phyloP scores from a whole-genome alignment of 2,113 vertebrate genomes.

The Ceyx margarethae region DNA sequence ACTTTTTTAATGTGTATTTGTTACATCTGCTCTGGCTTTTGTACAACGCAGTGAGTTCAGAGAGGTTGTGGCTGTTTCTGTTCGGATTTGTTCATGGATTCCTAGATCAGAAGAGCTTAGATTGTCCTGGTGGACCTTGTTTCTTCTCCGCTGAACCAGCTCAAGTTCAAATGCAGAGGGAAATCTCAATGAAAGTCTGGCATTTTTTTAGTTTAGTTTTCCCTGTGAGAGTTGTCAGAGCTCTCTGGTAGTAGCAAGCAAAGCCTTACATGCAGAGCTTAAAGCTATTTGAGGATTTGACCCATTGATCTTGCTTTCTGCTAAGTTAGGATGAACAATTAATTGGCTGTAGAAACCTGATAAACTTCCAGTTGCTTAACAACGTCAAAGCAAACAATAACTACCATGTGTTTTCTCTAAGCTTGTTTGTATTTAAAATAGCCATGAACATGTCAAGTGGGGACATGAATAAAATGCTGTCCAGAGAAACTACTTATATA shows the following conservation, averaged over 20 bases:
- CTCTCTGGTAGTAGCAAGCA: not conserved
- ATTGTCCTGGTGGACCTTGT: not conserved
- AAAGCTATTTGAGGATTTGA: conserved; percentile 56
- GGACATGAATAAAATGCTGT: conserved; percentile 15
- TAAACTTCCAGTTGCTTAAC: conserved; percentile 68
- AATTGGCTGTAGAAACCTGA: conserved; percentile 59
- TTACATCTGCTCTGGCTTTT: not conserved
- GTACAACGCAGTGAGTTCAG: not conserved
- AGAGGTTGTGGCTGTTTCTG: not conserved
- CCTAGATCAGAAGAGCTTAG: not conserved
- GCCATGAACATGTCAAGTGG: conserved; percentile 14
- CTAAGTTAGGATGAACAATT: conserved; percentile 23
- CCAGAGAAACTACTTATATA: not conserved
- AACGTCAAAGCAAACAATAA: conserved; percentile 63
- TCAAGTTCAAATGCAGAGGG: not conserved
- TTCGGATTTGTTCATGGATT: not conserved
- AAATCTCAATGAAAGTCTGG: not conserved
- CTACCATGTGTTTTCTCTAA: conserved; percentile 32
- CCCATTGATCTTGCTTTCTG: conserved; percentile 12
- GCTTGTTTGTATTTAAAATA: conserved; percentile 66
- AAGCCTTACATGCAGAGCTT: not conserved
- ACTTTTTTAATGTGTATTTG: not conserved
- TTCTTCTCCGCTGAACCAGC: not conserved
- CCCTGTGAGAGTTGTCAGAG: not conserved
- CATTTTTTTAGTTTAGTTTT: not conserved